Conservation (phyloP, 35 echinoderm and acorn worm species). For the Ptychodera flava region DNA sequence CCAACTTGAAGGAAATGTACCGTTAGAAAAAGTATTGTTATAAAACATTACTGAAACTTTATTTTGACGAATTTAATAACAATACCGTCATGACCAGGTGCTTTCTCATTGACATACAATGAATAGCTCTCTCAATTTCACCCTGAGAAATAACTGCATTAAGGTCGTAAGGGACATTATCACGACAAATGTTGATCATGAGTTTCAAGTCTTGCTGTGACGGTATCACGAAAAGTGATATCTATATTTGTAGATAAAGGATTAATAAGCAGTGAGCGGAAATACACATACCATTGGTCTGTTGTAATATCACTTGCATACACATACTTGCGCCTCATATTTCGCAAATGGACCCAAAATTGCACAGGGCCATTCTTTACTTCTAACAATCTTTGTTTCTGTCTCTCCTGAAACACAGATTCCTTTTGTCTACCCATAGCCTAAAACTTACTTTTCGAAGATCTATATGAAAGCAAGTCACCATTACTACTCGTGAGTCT, state of each 20-base stretch:
- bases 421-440: no score
- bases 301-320: background rate
- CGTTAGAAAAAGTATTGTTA: no score
- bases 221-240: background rate
- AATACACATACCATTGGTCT: background rate
- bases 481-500: no score
- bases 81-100: background rate
- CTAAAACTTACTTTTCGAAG: no score
- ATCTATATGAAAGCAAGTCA: no score
- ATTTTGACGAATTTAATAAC: no score
- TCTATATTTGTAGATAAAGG: background rate
- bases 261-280: background rate
- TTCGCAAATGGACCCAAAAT: background rate
- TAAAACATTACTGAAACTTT: no score
- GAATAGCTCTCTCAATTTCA: background rate
- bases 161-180: background rate
- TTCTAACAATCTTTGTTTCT: background rate
- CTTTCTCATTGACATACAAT: background rate
- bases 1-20: no score
- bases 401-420: background rate
- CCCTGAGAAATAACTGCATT: background rate
- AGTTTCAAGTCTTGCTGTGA: background rate
- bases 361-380: background rate
- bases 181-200: background rate
- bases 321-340: background rate